Base-by-base conservation (phyloP, 2,797 vertebrate genomes). In the Sebastes cheni region DNA sequence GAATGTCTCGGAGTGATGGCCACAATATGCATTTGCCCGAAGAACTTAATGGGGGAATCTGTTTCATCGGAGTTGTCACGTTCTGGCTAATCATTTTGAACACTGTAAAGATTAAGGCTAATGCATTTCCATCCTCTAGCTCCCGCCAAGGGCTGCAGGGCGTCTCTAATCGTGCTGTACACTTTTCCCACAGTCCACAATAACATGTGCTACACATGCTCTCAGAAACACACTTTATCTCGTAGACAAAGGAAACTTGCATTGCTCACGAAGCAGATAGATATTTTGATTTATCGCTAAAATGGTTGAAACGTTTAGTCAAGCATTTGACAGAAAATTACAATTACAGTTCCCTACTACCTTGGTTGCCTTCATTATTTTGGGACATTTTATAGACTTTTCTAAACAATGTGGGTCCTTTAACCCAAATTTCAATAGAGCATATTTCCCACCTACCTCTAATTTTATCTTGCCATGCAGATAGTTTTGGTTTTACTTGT, bases 21-120 rank as follows among this genome's bases (percentile, higher is more conserved):
- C 93, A 95, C 96, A 97, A 96, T 97, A 97, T 96, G 96, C 95
- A 92, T 96, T 97, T 96, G 96, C 96, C 95, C 92, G 89, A 94
- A 95, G 94, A 96, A 94, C 90, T 95, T 95, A 95, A 87, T 89
- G 86, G 92, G 71, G 77, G 77, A 86, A 87, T 91, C 81, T 68
- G 75, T 75, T 89, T 93, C 89, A 95, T 94, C 79, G 60, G 84
- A 86, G 86, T 92, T 95, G 93, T 95, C 94, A 95, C 91, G 91
- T 90, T 92, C 69, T 79, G 82, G 85, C 91, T 91, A 92, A 95
- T 95, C 91, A 94, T 92, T 93, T 66, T 85, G 85, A 94, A 85
- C 87, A 86, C 60, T 86, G 86, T 89, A 78, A 90, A 92, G 92
- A 92, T 93, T 88, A 75, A 46, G 69, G 81, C 87, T 91, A 92